Percentiles rank a stretch among this genome's conserved stretches.
Conservation (phyloP, 1,140 invertebrate genomes). For the Drosophila equinoxialis region DNA sequence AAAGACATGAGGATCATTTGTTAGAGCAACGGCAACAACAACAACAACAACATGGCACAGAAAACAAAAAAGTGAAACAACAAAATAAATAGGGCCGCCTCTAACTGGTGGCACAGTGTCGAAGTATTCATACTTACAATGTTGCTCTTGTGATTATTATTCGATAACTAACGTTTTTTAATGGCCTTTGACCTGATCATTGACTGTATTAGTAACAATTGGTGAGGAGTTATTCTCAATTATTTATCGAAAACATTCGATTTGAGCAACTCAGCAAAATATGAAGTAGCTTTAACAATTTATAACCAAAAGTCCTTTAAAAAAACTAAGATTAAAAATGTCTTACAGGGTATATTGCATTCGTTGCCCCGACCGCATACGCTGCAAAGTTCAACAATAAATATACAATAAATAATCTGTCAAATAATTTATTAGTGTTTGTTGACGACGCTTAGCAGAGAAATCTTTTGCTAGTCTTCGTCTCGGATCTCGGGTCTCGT, state of each 20-base stretch:
- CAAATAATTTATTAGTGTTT: conserved; percentile 80
- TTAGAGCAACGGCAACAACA: conserved; percentile 63
- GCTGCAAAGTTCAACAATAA: conserved; percentile 75
- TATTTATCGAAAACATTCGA: no score
- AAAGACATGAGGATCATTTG: conserved; percentile 80
- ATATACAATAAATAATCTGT: conserved; percentile 70
- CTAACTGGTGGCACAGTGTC: conserved; percentile 12
- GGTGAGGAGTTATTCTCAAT: no score
- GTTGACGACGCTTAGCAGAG: conserved; percentile 26
- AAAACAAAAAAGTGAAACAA: conserved; percentile 8
- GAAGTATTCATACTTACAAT: conserved; percentile 40
- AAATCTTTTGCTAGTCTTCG: no score
- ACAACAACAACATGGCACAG: no score
- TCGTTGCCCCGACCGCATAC: neutral
- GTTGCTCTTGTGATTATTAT: conserved; percentile 31
- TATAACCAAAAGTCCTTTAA: no score
- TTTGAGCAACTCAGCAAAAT: no score
- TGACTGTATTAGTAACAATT: no score
- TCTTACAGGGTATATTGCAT: no score
- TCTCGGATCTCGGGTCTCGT: neutral
- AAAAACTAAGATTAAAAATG: no score
- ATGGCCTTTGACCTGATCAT: no score
- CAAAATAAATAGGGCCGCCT: conserved; percentile 26
- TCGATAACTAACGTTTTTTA: conserved; percentile 9
- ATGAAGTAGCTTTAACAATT: no score